These are phyloP conservation scores for Dermochelys coriacea DNA, from an alignment of 2,797 vertebrate genomes.

Conservation along the genomic window DNA sequence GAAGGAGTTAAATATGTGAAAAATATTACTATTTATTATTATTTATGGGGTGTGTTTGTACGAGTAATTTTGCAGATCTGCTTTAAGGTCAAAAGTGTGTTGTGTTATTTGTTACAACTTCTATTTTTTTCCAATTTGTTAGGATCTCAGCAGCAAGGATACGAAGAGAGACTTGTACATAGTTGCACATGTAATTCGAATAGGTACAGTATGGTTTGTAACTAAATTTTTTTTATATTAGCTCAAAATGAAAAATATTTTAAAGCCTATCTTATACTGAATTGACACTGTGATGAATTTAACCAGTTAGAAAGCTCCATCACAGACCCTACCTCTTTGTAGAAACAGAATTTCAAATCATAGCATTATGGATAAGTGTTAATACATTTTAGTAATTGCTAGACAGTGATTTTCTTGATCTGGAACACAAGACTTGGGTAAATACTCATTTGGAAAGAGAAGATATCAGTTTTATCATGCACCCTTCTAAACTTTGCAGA, in stretches of 20 bases:
- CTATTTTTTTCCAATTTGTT: conserved; percentile 45
- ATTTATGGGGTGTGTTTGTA: not conserved
- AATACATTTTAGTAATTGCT: not conserved
- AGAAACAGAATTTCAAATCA: conserved; percentile 6
- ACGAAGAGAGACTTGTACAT: conserved; percentile 99
- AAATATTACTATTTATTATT: not conserved
- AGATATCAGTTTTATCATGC: not conserved
- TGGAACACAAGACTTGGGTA: conserved; percentile 7
- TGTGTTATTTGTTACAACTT: conserved; percentile 13
- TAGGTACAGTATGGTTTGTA: conserved; percentile 85
- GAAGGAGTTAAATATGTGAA: not conserved
- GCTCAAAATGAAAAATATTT: not conserved
- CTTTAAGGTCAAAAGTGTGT: not conserved
- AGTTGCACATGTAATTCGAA: conserved; percentile 96
- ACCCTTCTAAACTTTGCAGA: not conserved
- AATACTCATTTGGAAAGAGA: not conserved
- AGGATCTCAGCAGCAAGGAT: conserved; percentile 99
- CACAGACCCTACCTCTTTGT: not conserved
- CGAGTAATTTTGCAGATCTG: not conserved
- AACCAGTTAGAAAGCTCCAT: not conserved
- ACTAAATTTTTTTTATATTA: not conserved
- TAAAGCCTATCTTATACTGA: not conserved
- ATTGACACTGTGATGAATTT: not conserved
- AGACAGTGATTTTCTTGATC: not conserved
- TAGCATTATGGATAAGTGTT: not conserved